phyloP scores from a whole-genome alignment of 2,888 invertebrate genomes.

The Lochmaea capreae region DNA sequence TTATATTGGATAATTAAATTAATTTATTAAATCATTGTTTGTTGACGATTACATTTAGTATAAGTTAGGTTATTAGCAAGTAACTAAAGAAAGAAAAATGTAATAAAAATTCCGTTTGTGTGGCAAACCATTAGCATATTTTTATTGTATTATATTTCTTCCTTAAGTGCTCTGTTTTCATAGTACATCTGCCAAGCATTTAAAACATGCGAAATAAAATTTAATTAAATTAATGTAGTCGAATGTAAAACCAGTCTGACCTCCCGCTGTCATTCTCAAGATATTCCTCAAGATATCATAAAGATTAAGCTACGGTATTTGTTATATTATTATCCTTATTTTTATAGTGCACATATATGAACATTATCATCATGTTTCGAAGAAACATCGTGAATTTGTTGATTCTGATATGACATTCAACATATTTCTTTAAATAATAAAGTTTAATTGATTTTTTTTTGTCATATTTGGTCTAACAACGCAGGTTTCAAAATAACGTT shows the following conservation, averaged over 20 bases:
- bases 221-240: constrained; percentile 64
- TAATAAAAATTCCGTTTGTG: constrained; percentile 32
- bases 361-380: background rate
- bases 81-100: background rate
- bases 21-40: background rate
- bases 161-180: constrained; percentile 58
- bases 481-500: too few relatives aligned
- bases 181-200: constrained; percentile 59
- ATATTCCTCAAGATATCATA: constrained; percentile 54
- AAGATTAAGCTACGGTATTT: constrained; percentile 58
- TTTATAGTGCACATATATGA: constrained; percentile 4
- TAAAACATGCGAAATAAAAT: constrained; percentile 64
- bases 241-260: constrained; percentile 57
- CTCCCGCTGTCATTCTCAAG: constrained; percentile 56
- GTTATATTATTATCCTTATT: constrained; percentile 53
- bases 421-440: too few relatives aligned
- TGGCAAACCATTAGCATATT: constrained; percentile 20
- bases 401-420: too few relatives aligned
- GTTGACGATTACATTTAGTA: constrained; percentile 1
- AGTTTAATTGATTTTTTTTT: too few relatives aligned
- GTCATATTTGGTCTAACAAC: too few relatives aligned
- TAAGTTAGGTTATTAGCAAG: constrained; percentile 12
- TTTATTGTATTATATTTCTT: constrained; percentile 35
- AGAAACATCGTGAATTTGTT: too few relatives aligned
- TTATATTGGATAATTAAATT: too few relatives aligned